Conservation (phyloP, 2,888 invertebrate genomes). For the Bombylius discolor region DNA sequence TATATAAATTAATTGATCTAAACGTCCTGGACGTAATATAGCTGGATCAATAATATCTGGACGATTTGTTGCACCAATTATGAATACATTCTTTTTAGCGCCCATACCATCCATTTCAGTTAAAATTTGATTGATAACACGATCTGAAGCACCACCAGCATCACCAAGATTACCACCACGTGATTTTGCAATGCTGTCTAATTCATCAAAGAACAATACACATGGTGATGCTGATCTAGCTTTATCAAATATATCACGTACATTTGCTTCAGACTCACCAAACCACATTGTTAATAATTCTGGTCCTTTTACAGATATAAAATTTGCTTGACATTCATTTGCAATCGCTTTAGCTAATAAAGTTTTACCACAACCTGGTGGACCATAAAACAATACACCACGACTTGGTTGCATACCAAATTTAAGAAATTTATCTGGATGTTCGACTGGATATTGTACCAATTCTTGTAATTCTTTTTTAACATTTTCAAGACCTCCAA, state of each 20-base stretch:
- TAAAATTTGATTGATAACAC: slow-evolving; percentile 98
- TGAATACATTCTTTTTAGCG: slow-evolving; percentile 98
- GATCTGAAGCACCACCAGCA: slow-evolving; percentile 90
- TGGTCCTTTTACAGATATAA: slow-evolving; percentile 96
- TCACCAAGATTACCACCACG: slow-evolving; percentile 95
- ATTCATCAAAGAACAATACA: slow-evolving; percentile 97
- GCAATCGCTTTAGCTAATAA: slow-evolving; percentile 93
- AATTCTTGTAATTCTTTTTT: slow-evolving; percentile 96
- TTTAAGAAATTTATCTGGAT: slow-evolving; percentile 99
- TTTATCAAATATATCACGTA: slow-evolving; percentile 99
- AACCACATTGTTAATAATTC: slow-evolving; percentile 99
- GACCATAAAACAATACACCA: slow-evolving; percentile 97
- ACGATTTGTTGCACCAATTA: slow-evolving; percentile 91
- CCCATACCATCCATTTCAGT: slow-evolving; percentile 99
- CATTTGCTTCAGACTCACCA: slow-evolving; percentile 99
- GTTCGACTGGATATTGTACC: slow-evolving; percentile 99
- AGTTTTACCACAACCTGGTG: slow-evolving; percentile 95
- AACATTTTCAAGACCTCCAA: slow-evolving; percentile 92
- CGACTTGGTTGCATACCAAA: slow-evolving; percentile 99
- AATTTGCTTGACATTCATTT: slow-evolving; percentile 99
- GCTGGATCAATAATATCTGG: slow-evolving; percentile 98
- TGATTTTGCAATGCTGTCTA: slow-evolving; percentile 98
- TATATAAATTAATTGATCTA: slow-evolving; percentile 99
- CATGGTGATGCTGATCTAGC: slow-evolving; percentile 98
- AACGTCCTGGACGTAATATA: slow-evolving; percentile 92